Base-by-base conservation (phyloP, 2,797 vertebrate species). In the Notamacropus eugenii region DNA sequence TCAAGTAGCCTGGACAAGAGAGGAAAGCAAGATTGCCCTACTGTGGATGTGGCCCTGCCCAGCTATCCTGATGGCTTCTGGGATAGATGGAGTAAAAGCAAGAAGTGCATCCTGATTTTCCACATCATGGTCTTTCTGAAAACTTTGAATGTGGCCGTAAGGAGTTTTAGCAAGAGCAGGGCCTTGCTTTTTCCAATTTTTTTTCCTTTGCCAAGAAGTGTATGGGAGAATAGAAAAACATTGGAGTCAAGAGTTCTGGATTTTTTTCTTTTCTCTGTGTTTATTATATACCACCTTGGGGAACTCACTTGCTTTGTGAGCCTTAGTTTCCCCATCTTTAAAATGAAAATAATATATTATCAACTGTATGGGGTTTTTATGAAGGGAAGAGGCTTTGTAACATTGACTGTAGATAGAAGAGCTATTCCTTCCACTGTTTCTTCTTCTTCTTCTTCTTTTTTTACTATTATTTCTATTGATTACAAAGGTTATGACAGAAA, bases 241-340 rank as follows among this genome's bases (percentile, higher is more conserved):
- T 12, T 46, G 22, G 9, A 46, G 40, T 87, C 40, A 87, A 46
- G 5, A 16, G 40, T 46, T 9, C 40, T 87, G 74, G 40, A 46
- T 87, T 87, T 87, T 87, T 27, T 27, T 87, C 40, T 46, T 87
- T 46, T 27, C 74, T 87, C 74, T 87, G 46, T 10, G 13, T 27
- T 46, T 87, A 87, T 46, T 24, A 56, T 27, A 29, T 5, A 9
- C 91, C 93, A 46, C 58, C 94, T 93, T n/a, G 74, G 57, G 90
- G 56, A 40, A 24, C 50, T n/a, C 9, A 90, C 93, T 2, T 93
- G 55, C 0, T 34, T 91, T 67, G 54, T 31, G 29, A 74, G 52
- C 62, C 52, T 96, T 93, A 10, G 87, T 91, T 87, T 92, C 96
- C 94, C 97, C 62, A 34, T n/a, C 90, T 93, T 24, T 62, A 93